Evolutionary conservation across 1,140 invertebrate species (phyloP).

Genomic region (Rhopalosiphum padi): DNA sequence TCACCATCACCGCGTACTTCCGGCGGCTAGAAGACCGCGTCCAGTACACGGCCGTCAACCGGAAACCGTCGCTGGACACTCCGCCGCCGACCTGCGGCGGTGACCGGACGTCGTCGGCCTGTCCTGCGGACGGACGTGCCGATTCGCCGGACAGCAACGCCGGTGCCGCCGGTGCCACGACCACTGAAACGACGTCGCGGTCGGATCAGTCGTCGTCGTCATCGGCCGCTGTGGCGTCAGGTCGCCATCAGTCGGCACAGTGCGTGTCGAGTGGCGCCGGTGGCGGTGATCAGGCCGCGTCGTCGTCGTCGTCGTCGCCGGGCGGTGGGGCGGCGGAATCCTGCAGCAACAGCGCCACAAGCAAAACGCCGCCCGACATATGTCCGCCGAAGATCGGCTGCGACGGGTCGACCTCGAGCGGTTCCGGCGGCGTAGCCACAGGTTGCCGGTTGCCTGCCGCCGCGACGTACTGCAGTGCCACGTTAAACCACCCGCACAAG

Average conservation of each 20-base stretch:
- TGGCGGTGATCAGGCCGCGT: not conserved
- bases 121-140: not conserved
- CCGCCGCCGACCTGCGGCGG: not conserved
- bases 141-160: not conserved
- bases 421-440: too few species aligned
- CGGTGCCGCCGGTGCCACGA: not conserved
- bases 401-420: not conserved
- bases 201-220: not conserved
- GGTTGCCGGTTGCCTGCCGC: not conserved
- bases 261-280: not conserved
- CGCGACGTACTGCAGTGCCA: not conserved
- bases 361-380: constrained; percentile 51
- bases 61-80: constrained; percentile 67
- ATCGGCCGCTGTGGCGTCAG: too few species aligned
- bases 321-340: not conserved
- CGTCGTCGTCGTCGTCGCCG: not conserved
- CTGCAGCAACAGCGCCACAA: not conserved
- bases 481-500: constrained; percentile 18
- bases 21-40: constrained; percentile 73
- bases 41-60: constrained; percentile 69
- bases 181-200: not conserved
- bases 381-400: constrained; percentile 42
- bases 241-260: not conserved
- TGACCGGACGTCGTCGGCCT: constrained; percentile 24
- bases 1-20: constrained; percentile 72